These are phyloP conservation scores for Drosophila simulans DNA, from an alignment of 1,140 invertebrate species.

Conservation along the genomic window DNA sequence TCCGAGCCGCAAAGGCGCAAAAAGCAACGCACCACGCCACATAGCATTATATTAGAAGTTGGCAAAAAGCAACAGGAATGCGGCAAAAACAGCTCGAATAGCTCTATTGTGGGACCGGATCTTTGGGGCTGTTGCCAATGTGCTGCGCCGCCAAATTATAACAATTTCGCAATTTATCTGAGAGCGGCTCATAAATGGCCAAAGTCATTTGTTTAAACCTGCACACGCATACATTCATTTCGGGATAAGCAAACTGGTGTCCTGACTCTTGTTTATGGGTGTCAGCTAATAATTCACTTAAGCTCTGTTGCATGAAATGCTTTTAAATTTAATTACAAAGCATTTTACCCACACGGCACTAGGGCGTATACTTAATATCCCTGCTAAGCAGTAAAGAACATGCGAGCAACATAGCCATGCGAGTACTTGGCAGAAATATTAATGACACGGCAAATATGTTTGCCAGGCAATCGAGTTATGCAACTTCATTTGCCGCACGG, in stretches of 20 bases:
- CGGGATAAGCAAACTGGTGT: conserved; percentile 36
- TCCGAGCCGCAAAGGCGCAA: conserved; percentile 46
- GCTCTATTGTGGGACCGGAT: conserved; percentile 17
- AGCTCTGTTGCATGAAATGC: conserved; percentile 50
- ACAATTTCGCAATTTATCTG: conserved; percentile 80
- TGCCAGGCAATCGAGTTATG: conserved; percentile 55
- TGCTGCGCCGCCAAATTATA: conserved; percentile 64
- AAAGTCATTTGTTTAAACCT: conserved; percentile 51
- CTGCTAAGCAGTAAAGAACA: conserved; percentile 14
- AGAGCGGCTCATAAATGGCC: conserved; percentile 73
- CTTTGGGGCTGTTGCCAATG: conserved; percentile 15
- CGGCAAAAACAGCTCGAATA: conserved; percentile 39
- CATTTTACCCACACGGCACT: conserved; percentile 26
- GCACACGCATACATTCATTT: conserved; percentile 5
- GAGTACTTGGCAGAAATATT: conserved; percentile 52
- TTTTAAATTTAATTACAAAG: conserved; percentile 71
- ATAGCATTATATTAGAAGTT: conserved; percentile 20
- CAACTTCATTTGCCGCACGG: conserved; percentile 42
- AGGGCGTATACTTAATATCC: conserved; percentile 39
- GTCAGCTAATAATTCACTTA: conserved; percentile 65
- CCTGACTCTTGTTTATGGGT: conserved; percentile 46
- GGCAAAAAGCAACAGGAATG: conserved; percentile 60
- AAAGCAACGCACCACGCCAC: conserved; percentile 33
- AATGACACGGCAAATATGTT: conserved; percentile 68
- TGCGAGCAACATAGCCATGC: conserved; percentile 1